Evolutionary conservation across 30 jellyfish, hydroid and myxozoan genomes (phyloP).

Genomic region (Turritopsis dohrnii): DNA sequence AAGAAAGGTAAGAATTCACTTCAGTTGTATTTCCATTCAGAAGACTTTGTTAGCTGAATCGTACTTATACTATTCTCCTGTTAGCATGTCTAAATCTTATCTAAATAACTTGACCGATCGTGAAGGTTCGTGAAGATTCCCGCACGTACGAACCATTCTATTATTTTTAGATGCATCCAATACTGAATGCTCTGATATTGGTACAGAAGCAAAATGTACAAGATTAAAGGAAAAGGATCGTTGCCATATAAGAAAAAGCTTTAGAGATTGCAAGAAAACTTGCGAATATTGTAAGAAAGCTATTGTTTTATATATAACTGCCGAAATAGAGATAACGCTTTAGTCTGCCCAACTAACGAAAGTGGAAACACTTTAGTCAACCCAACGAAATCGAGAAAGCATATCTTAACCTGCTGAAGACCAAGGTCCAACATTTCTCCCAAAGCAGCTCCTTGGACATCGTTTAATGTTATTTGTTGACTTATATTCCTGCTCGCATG

Average conservation of each 20-base stretch:
- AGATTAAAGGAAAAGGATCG: neutral
- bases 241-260: neutral
- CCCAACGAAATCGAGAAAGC: no score
- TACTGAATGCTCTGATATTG: neutral
- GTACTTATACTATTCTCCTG: neutral
- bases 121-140: no score
- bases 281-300: neutral
- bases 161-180: no score
- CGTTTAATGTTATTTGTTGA: no score
- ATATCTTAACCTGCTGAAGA: no score
- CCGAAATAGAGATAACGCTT: neutral
- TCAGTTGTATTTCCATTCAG: neutral
- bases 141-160: no score
- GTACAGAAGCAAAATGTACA: neutral
- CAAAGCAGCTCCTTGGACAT: no score
- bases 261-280: neutral
- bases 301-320: neutral
- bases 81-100: neutral
- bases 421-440: no score
- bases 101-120: no score
- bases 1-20: neutral
- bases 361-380: no score
- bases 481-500: no score
- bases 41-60: neutral
- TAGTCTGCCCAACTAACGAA: neutral